These are phyloP conservation scores for Pipistrellus nathusii DNA, from an alignment of 2,797 vertebrate genomes.

Conservation along the genomic window DNA sequence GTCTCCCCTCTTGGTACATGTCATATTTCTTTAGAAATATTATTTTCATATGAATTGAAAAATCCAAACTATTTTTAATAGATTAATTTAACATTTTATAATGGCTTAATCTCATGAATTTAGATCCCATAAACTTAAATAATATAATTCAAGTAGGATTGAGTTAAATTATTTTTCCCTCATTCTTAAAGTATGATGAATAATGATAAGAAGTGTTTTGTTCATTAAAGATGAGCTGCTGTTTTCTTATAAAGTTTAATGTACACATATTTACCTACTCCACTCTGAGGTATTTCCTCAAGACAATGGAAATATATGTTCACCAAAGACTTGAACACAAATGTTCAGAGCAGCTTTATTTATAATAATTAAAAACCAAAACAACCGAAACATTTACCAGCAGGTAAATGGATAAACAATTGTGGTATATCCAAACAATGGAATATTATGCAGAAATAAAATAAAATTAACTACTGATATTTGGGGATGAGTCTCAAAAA, in stretches of 20 bases:
- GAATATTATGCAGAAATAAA: not conserved
- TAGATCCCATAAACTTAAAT: conserved; percentile 58
- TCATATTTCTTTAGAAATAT: conserved; percentile 35
- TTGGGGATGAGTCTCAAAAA: not conserved
- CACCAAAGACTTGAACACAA: not conserved
- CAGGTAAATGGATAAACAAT: not conserved
- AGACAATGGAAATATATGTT: conserved; percentile 14
- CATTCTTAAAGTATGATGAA: conserved; percentile 57
- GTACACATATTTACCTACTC: not conserved
- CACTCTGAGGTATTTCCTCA: conserved; percentile 6
- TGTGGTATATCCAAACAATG: not conserved
- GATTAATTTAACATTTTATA: conserved; percentile 41
- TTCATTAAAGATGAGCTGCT: conserved; percentile 4
- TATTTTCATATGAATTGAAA: conserved; percentile 43
- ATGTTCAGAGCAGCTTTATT: conserved; percentile 48
- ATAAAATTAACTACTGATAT: not conserved
- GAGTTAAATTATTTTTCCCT: conserved; percentile 47
- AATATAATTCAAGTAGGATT: conserved; percentile 60
- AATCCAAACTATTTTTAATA: conserved; percentile 36
- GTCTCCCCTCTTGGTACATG: not conserved
- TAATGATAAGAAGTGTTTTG: conserved; percentile 22
- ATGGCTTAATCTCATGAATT: conserved; percentile 66
- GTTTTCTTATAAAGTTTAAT: conserved; percentile 22
- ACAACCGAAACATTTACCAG: not conserved
- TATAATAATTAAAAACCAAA: conserved; percentile 1